Evolutionary conservation across 2,113 vertebrate genomes (phyloP).

Genomic region (Oreochromis tanganicae): DNA sequence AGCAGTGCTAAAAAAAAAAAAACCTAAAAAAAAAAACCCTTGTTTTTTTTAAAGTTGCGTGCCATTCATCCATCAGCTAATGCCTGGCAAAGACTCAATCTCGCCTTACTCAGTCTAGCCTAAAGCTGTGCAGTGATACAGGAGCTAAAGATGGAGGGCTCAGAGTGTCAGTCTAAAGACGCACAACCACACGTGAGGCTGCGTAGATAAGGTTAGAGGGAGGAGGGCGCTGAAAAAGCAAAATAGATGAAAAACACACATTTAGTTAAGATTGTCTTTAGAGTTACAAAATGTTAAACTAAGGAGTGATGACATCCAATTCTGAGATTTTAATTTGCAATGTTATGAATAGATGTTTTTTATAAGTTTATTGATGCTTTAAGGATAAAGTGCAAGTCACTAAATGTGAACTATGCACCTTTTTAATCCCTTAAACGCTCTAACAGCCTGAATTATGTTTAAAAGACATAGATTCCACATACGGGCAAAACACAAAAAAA

Average conservation of each 20-base stretch:
- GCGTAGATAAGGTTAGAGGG: neutral
- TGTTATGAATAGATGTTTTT: neutral
- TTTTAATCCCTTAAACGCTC: neutral
- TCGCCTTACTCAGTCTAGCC: slow-evolving; percentile 23
- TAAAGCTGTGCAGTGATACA: neutral
- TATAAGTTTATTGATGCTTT: neutral
- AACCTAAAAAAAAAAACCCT: neutral
- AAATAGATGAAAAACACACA: neutral
- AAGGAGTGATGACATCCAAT: neutral
- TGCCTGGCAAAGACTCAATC: slow-evolving; percentile 43
- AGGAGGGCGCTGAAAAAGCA: neutral
- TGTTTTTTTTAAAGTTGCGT: neutral
- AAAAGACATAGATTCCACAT: neutral
- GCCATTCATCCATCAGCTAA: slow-evolving; percentile 21
- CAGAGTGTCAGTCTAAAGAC: neutral
- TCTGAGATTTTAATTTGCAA: neutral
- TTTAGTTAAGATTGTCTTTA: neutral
- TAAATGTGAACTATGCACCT: neutral
- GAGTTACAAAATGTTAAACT: neutral
- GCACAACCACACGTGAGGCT: slow-evolving; percentile 12
- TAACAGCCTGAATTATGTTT: neutral
- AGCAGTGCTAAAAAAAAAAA: neutral
- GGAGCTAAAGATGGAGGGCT: neutral
- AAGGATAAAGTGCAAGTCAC: neutral
- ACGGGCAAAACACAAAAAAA: neutral